These are phyloP conservation scores for Paraescarpia echinospica DNA, from an alignment of 1,140 invertebrate species.

Conservation along the genomic window DNA sequence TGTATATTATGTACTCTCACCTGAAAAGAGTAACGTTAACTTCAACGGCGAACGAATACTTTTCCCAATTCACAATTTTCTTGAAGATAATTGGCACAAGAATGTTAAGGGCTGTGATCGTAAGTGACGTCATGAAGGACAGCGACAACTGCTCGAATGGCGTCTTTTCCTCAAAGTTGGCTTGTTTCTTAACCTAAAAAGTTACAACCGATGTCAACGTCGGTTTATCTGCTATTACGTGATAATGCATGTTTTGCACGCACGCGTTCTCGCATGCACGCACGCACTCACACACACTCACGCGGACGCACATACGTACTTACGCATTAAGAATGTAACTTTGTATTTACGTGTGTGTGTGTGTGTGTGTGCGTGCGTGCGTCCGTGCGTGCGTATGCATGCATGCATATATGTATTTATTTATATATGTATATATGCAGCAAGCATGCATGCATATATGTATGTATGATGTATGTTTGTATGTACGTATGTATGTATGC, in stretches of 20 bases:
- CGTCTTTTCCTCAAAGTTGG: neutral
- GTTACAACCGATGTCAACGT: neutral
- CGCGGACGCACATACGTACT: too few species aligned
- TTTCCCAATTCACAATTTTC: neutral
- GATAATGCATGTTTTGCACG: too few species aligned
- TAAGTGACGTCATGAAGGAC: neutral
- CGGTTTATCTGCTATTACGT: neutral
- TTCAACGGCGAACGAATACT: neutral
- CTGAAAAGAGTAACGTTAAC: neutral
- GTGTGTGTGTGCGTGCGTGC: too few species aligned
- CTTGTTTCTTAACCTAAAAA: neutral
- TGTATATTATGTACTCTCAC: neutral
- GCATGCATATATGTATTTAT: neutral
- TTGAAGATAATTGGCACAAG: slow-evolving; percentile 4
- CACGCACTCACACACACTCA: too few species aligned
- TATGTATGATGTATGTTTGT: too few species aligned
- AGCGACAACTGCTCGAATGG: neutral
- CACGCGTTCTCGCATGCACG: too few species aligned
- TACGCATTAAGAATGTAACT: too few species aligned
- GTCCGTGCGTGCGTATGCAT: neutral
- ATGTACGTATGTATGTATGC: too few species aligned
- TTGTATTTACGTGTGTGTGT: too few species aligned
- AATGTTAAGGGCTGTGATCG: neutral
- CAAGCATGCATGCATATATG: too few species aligned
- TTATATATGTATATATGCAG: neutral